These are phyloP conservation scores for Lasioglossum zephyrum DNA, from an alignment of 2,888 invertebrate genomes.

Conservation along the genomic window DNA sequence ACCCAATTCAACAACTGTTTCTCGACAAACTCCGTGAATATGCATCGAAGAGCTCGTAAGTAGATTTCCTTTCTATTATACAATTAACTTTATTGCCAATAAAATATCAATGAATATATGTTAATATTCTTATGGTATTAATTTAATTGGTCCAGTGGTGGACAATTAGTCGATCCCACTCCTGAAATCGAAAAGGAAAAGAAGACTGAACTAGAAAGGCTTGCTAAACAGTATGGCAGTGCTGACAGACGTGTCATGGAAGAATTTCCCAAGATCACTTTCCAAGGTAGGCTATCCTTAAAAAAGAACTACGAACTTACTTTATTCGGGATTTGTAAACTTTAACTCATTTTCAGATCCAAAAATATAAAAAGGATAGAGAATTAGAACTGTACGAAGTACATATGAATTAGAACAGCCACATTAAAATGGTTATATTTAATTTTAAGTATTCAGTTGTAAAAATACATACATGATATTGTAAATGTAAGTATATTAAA, in stretches of 20 bases:
- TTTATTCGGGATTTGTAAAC: neutral
- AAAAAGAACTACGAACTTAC: neutral
- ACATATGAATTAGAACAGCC: constrained; percentile 43
- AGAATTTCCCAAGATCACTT: constrained; percentile 94
- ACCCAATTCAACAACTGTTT: constrained; percentile 97
- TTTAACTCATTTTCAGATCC: constrained; percentile 59
- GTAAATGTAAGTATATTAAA: constrained; percentile 45
- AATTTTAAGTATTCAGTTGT: constrained; percentile 48
- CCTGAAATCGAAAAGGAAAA: constrained; percentile 91
- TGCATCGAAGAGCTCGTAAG: constrained; percentile 93
- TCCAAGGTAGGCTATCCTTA: constrained; percentile 85
- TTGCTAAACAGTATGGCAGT: constrained; percentile 91
- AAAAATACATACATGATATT: constrained; percentile 54
- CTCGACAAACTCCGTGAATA: constrained; percentile 96
- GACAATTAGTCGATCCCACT: constrained; percentile 92
- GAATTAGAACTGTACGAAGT: constrained; percentile 13
- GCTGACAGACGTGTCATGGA: constrained; percentile 93
- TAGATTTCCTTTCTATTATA: constrained; percentile 65
- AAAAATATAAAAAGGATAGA: constrained; percentile 6
- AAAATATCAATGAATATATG: neutral
- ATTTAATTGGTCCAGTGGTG: constrained; percentile 85
- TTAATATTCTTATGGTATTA: neutral
- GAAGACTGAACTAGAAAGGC: constrained; percentile 91
- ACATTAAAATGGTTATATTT: constrained; percentile 40
- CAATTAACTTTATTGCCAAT: neutral